phyloP scores from a whole-genome alignment of 2,113 vertebrate species.

The Oncorhynchus masou region DNA sequence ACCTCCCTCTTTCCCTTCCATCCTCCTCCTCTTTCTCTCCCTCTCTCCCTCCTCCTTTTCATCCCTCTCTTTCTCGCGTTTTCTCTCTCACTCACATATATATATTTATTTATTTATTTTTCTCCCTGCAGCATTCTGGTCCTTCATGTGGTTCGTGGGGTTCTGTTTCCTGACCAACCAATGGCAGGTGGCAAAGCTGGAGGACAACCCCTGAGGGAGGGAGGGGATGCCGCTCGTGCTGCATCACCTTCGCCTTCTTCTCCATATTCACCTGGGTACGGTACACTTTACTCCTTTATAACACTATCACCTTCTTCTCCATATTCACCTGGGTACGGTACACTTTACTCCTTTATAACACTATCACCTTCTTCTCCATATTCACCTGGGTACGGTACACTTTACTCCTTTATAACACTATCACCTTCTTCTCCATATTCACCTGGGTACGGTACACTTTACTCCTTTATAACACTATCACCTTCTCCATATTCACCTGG shows the following conservation, averaged over 20 bases:
- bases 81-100: not conserved
- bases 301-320: no score
- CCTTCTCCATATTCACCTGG: conserved; percentile 98
- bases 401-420: no score
- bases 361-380: no score
- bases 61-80: not conserved
- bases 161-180: conserved; percentile 97
- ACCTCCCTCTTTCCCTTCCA: not conserved
- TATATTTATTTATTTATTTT: no score
- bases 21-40: not conserved
- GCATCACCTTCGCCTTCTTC: conserved; percentile 97
- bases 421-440: no score
- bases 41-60: not conserved
- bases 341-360: no score
- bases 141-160: conserved; percentile 96
- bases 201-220: conserved; percentile 85
- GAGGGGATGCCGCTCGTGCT: conserved; percentile 89
- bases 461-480: conserved; percentile 56
- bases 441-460: no score
- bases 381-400: no score
- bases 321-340: no score
- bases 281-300: not conserved
- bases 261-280: conserved; percentile 98
- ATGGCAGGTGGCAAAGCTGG: conserved; percentile 86
- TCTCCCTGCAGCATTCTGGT: conserved; percentile 83